Conservation (phyloP, 64 coral and sea anemone species). For the Dendronephthya gigantea region DNA sequence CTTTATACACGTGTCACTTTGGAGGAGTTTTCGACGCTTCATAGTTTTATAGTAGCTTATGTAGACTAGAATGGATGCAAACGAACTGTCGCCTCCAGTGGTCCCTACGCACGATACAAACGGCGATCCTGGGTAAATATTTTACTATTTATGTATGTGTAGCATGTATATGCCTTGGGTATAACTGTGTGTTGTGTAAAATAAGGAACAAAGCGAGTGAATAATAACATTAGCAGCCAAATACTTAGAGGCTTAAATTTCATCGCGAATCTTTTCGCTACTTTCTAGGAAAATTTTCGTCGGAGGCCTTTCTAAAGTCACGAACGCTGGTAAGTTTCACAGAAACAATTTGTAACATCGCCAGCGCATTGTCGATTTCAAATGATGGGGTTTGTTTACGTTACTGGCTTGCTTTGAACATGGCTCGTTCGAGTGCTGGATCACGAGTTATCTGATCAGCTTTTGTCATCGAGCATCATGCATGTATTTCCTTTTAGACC, state of each 20-base stretch:
- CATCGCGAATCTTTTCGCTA: background rate
- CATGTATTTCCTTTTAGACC: background rate
- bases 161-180: background rate
- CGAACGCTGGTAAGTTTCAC: background rate
- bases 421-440: background rate
- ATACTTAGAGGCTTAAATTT: background rate
- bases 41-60: conserved; percentile 17
- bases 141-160: background rate
- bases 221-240: conserved; percentile 4
- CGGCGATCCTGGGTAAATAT: background rate
- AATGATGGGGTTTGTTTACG: background rate
- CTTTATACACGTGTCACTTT: background rate
- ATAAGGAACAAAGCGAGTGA: background rate
- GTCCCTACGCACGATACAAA: background rate
- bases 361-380: background rate
- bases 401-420: background rate
- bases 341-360: background rate
- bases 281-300: background rate
- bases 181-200: background rate
- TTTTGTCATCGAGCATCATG: background rate
- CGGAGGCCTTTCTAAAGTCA: background rate
- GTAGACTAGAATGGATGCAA: conserved; percentile 8
- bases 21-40: background rate
- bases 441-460: background rate
- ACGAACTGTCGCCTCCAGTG: background rate